Evolutionary conservation across 2,888 invertebrate species (phyloP), one percentile per base, ranked within the genome.

Genomic region (Acronicta aceris): DNA sequence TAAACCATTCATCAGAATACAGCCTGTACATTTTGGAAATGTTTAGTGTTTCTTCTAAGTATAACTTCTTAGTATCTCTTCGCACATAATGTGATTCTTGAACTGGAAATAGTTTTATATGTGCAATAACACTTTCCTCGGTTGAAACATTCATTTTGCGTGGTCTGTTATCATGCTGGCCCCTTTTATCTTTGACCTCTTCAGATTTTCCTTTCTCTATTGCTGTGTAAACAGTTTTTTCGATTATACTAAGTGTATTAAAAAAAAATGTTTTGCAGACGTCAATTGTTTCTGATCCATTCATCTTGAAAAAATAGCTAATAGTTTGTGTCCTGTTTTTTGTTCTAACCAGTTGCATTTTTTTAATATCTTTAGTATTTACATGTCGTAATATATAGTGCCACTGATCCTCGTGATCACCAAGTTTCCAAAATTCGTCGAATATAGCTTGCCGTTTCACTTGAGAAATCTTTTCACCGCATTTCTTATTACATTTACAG

Each of bases 91-190:
- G 33, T 33, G 33, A 33, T 12, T 33, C 33, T 33, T 33, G 10
- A 12, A 33, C 33, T 16, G 27, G 40, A 50, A 15, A 40, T 17
- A 5, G 9, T 50, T 25, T 50, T 9, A 9, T n/a, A 40, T 9
- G 50, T 27, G 40, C 42, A 42, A 42, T 42, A 38, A 49, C 38
- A 49, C 49, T 49, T 49, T 50, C 27, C 46, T 58, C 50, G 25
- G 51, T 58, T 50, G 36, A 51, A 51, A 47, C 43, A 27, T 40
- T 51, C 50, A 58, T 58, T 51, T 58, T 51, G 13, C 45, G 41
- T 45, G 58, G 58, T 51, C 58, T 58, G 16, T 58, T 58, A n/a
- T 41, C 36, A 47, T 59, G 59, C n/a, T 48, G 46, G 41, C 59
- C 52, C 42, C 59, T 59, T 21, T 48, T 53, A 48, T 59, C 42